Percentiles rank a stretch among this genome's conserved stretches.
Evolutionary conservation across 1,140 invertebrate species (phyloP).

Genomic region (Zaprionus tsacasi): DNA sequence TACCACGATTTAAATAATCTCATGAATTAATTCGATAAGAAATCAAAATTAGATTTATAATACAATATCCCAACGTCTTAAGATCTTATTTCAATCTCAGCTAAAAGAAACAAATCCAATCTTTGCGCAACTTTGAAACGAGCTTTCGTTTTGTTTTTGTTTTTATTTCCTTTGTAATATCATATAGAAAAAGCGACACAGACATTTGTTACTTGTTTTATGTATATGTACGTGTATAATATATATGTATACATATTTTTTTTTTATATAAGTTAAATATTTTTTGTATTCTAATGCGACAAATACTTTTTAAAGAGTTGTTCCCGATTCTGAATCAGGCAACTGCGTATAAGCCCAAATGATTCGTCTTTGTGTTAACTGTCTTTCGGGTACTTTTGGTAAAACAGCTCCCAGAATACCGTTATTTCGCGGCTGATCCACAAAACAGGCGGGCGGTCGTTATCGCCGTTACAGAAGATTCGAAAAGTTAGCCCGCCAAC

Average conservation of each 20-base stretch:
- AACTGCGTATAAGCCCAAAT: conserved; percentile 34
- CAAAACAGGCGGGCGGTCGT: neutral
- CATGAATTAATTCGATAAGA: neutral
- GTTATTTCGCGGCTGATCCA: neutral
- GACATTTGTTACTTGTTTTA: conserved; percentile 43
- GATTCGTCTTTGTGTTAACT: conserved; percentile 32
- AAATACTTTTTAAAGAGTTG: conserved; percentile 31
- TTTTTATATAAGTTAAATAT: conserved; percentile 5
- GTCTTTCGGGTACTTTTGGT: conserved; percentile 2
- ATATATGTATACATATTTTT: conserved; percentile 33
- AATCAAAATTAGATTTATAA: neutral
- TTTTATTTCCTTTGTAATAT: conserved; percentile 49
- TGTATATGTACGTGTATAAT: conserved; percentile 29
- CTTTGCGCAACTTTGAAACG: neutral
- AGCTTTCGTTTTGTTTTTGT: conserved; percentile 34
- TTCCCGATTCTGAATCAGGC: conserved; percentile 31
- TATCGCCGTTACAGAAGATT: neutral
- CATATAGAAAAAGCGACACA: conserved; percentile 74
- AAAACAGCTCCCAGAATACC: conserved; percentile 8
- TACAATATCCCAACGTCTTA: no score
- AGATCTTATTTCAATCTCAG: neutral
- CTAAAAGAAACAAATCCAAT: neutral
- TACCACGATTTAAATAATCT: no score
- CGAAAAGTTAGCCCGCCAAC: neutral
- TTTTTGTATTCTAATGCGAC: conserved; percentile 23